Evolutionary conservation across 35 echinoderm and acorn worm species (phyloP), one percentile per base, ranked within the genome.

Genomic region (Holothuria glaberrima): DNA sequence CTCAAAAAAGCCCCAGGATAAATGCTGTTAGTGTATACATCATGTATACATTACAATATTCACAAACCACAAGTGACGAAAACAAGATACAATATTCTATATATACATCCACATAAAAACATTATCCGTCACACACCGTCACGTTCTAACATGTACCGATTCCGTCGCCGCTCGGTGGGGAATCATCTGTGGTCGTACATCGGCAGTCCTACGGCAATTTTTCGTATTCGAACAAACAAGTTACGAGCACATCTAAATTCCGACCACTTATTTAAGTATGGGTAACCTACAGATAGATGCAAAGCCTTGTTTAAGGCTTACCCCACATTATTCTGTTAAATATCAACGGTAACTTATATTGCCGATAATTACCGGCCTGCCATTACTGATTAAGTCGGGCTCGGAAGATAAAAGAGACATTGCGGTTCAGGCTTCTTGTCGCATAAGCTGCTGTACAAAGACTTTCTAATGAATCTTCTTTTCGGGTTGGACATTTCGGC

Each of bases 281-380:
- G 50, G 16, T 54, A 54, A 17, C 50, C 50, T 14, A 54, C 50
- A 54, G 50, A 54, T 54, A 5, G 10, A n/a, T n/a, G n/a, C n/a
- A 54, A 54, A 54, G 50, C 50, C 5, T 54, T 54, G 10, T 54
- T 5, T 54, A 54, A 54, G 50, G 16, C 9, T n/a, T 54, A 54
- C 12, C 5, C 10, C 13, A 38, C 13, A 41, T 22, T 32, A 75
- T 12, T n/a, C 71, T 75, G 71, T 75, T 75, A 41, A 75, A 41
- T 75, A 75, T 75, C 71, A 75, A 75, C 71, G 32, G 29, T 34
- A 75, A 75, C 71, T 75, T 75, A 75, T 75, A 75, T 75, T 38
- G 71, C 71, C 21, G 71, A 41, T 75, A 75, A 75, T 75, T 75
- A 75, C 71, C 16, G 9, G 9, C 32, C 71, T 75, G 71, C 71